A percentile compares a stretch with the other conserved stretches of the same genome.
Conservation (phyloP, 2,797 vertebrate species). For the Leucoraja ocellata region DNA sequence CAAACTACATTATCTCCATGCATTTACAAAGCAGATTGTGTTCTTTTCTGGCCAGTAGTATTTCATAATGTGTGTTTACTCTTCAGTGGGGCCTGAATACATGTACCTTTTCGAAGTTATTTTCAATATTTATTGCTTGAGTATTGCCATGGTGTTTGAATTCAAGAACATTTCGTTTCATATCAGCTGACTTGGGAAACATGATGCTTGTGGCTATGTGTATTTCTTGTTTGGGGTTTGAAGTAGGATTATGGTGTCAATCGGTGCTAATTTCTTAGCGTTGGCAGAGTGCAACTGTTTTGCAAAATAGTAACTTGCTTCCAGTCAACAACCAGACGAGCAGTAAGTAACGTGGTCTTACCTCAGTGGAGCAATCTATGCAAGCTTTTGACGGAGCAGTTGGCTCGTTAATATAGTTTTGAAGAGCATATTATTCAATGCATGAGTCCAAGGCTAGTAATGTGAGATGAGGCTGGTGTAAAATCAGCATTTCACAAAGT, state of each 20-base stretch:
- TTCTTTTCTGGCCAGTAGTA: neutral
- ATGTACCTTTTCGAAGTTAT: neutral
- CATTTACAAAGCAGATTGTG: neutral
- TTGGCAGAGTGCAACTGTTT: neutral
- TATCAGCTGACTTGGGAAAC: neutral
- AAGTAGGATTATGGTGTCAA: neutral
- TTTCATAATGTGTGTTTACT: neutral
- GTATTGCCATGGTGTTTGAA: neutral
- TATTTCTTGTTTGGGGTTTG: neutral
- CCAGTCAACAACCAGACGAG: neutral
- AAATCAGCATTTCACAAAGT: neutral
- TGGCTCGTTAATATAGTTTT: neutral
- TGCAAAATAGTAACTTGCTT: constrained; percentile 19
- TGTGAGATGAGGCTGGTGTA: neutral
- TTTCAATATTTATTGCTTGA: neutral
- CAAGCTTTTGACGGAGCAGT: neutral
- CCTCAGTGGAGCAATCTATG: no score
- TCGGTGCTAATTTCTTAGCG: neutral
- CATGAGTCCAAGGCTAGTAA: neutral
- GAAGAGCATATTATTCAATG: neutral
- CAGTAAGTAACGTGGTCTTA: neutral
- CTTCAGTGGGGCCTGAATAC: neutral
- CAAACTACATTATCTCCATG: neutral
- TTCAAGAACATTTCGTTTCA: neutral
- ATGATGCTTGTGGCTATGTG: neutral